A percentile compares a stretch with the other conserved stretches of the same genome.
phyloP scores from a whole-genome alignment of 2,797 vertebrate genomes.

The Siniperca undulata region DNA sequence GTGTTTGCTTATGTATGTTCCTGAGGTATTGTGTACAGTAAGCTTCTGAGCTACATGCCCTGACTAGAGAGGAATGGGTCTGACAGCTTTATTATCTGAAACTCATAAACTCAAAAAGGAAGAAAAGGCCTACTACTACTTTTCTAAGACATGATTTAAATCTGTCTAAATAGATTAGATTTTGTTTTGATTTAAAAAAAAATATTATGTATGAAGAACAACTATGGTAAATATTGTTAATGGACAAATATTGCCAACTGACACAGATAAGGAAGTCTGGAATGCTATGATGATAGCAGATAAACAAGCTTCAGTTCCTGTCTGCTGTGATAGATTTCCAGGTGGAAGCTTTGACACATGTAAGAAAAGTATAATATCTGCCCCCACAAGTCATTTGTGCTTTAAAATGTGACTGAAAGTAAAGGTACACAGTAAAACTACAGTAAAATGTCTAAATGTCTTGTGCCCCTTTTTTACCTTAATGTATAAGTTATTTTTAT shows the following conservation, averaged over 20 bases:
- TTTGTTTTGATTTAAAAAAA: neutral
- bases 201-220: neutral
- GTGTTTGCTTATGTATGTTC: slow-evolving; percentile 17
- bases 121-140: neutral
- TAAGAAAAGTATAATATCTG: neutral
- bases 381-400: neutral
- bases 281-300: neutral
- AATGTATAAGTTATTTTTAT: slow-evolving; percentile 25
- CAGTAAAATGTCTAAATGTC: neutral
- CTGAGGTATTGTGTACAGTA: slow-evolving; percentile 34
- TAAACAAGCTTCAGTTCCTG: neutral
- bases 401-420: neutral
- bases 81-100: slow-evolving; percentile 4
- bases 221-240: neutral
- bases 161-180: neutral
- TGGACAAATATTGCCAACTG: neutral
- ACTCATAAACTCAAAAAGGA: neutral
- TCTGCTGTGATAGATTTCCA: neutral
- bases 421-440: neutral
- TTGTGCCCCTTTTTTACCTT: slow-evolving; percentile 15
- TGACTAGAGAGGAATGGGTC: slow-evolving; percentile 41
- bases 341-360: neutral
- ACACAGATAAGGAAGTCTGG: neutral
- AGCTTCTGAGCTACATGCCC: slow-evolving; percentile 32
- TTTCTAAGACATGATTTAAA: neutral